Evolutionary conservation across 2,888 invertebrate genomes (phyloP), one percentile per base, ranked within the genome.

Genomic region (Chrysolina oricalcia): DNA sequence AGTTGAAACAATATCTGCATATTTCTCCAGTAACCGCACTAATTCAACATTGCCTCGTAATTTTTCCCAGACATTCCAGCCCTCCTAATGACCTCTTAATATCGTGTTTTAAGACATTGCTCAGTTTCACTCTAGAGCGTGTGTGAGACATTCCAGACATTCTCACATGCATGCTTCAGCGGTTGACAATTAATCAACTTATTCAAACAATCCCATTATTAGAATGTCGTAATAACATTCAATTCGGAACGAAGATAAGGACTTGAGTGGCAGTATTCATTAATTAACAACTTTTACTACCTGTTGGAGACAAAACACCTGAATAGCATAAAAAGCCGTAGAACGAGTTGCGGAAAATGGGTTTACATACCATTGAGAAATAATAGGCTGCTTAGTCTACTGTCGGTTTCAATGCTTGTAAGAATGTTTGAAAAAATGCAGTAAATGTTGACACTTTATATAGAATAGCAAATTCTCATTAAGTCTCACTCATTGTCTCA

Each of bases 121-220:
- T 59, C 59, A n/a, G 15, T 35, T 23, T 66, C n/a, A 21, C 46
- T 46, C 23, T 50, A 50, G 67, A 27, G 27, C 48, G 67, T 50
- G 50, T 67, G 46, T 67, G 50, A 67, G 67, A 50, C 23, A 67
- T 67, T 67, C 67, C 67, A 67, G 27, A 17, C 67, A 65, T 27
- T 41, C 65, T 43, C 65, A 46, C 46, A 40, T 46, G 21, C 23
- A 46, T 65, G 43, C 46, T 19, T 19, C 27, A 27, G 9, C n/a
- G 59, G 23, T 35, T 35, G 35, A 8, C 27, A 59, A 27, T 59
- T 59, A 35, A 59, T 59, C 59, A 59, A 59, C 65, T 43, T n/a
- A 46, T 21, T 48, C 50, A 50, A 67, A 48, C 50, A 67, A 67
- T 67, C 50, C n/a, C 67, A 67, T 50, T 67, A 59, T 59, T 59